Percentiles rank a stretch among this genome's conserved stretches.
Conservation (phyloP, 2,888 invertebrate species). For the Ophioninae sp. region DNA sequence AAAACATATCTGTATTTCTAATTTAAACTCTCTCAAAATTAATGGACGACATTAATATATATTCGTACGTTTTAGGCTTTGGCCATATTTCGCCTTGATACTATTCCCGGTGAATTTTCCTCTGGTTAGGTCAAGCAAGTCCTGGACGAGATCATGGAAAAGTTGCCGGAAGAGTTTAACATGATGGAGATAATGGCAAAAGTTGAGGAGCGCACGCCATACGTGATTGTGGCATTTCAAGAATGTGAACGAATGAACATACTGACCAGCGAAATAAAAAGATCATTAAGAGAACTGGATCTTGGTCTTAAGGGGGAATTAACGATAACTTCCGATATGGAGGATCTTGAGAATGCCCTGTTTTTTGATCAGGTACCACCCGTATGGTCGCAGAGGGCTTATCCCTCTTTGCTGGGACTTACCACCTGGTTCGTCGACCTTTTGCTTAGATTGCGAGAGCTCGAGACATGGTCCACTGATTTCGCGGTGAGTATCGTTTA, state of each 20-base stretch:
- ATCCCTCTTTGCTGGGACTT: slow-evolving; percentile 94
- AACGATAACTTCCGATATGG: slow-evolving; percentile 98
- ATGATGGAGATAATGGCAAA: slow-evolving; percentile 97
- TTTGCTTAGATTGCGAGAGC: slow-evolving; percentile 90
- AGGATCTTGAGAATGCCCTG: slow-evolving; percentile 94
- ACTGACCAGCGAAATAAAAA: slow-evolving; percentile 93
- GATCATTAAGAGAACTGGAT: slow-evolving; percentile 95
- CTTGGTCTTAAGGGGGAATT: slow-evolving; percentile 97
- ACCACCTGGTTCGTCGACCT: slow-evolving; percentile 97
- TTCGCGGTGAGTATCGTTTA: slow-evolving; percentile 87
- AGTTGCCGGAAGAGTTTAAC: slow-evolving; percentile 97
- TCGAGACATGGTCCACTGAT: slow-evolving; percentile 97
- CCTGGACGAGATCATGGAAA: slow-evolving; percentile 96
- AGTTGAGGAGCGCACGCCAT: slow-evolving; percentile 97
- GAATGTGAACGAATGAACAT: slow-evolving; percentile 98
- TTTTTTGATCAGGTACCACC: slow-evolving; percentile 96
- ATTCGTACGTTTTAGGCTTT: neutral
- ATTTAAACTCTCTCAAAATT: no score
- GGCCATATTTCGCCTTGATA: neutral
- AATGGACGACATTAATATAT: no score
- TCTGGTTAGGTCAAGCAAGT: slow-evolving; percentile 91
- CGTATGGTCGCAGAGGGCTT: slow-evolving; percentile 93
- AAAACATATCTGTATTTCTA: no score
- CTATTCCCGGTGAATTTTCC: neutral
- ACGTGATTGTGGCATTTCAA: slow-evolving; percentile 97